phyloP scores from a whole-genome alignment of 2,113 vertebrate species.

The Microcebus lehilahytsara region DNA sequence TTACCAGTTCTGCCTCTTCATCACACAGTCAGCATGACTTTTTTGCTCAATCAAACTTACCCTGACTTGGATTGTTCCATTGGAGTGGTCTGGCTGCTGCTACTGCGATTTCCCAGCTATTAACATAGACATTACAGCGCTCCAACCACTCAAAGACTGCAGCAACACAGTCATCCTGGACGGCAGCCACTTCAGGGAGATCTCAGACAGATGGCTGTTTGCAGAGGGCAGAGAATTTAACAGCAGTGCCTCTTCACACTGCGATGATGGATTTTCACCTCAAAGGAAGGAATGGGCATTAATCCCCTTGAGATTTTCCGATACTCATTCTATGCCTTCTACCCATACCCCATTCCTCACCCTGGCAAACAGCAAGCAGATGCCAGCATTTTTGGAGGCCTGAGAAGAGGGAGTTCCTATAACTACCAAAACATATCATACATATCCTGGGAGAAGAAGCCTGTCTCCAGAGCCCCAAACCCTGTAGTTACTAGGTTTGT shows the following conservation, averaged over 20 bases:
- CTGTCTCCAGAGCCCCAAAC: neutral
- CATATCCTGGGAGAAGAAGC: neutral
- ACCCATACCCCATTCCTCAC: neutral
- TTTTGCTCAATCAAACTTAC: slow-evolving; percentile 67
- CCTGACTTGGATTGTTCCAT: slow-evolving; percentile 44
- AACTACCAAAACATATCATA: neutral
- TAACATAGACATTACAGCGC: slow-evolving; percentile 65
- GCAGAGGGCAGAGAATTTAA: slow-evolving; percentile 70
- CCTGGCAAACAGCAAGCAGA: slow-evolving; percentile 43
- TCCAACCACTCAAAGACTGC: slow-evolving; percentile 59
- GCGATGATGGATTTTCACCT: slow-evolving; percentile 67
- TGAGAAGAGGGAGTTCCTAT: neutral
- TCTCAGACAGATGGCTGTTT: slow-evolving; percentile 74
- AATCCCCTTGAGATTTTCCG: slow-evolving; percentile 39
- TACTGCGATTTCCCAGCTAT: slow-evolving; percentile 65
- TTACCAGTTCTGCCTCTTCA: slow-evolving; percentile 52
- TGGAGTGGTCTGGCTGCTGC: slow-evolving; percentile 62
- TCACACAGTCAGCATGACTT: slow-evolving; percentile 64
- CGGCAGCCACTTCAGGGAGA: slow-evolving; percentile 66
- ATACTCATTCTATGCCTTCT: neutral
- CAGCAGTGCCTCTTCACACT: slow-evolving; percentile 62
- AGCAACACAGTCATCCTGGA: slow-evolving; percentile 66
- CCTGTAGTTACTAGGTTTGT: neutral
- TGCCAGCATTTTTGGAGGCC: neutral
- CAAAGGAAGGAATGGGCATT: slow-evolving; percentile 60